Percentiles rank a stretch among this genome's conserved stretches.
Evolutionary conservation across 2,797 vertebrate genomes (phyloP).

Genomic region (Gymnothorax reevesii): DNA sequence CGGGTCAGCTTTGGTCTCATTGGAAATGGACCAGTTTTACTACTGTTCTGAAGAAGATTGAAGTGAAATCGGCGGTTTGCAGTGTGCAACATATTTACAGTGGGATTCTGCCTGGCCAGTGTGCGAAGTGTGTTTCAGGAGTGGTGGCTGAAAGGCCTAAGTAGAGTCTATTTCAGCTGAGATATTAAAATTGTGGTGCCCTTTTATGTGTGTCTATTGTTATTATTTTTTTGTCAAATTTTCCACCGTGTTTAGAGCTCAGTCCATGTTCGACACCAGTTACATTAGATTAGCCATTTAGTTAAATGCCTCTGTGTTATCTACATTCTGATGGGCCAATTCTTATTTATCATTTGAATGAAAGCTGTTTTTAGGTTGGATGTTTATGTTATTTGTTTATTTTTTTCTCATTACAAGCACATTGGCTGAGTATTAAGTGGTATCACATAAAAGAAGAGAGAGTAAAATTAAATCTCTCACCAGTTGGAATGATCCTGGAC

Average conservation of each 20-base stretch:
- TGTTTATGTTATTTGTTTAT: too few species aligned
- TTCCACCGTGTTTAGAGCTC: neutral
- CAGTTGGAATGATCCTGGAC: neutral
- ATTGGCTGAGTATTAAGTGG: neutral
- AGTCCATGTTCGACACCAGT: neutral
- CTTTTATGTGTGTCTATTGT: neutral
- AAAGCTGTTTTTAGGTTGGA: neutral
- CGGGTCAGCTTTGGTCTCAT: neutral
- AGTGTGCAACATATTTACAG: neutral
- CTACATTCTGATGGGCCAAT: neutral
- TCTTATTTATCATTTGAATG: neutral
- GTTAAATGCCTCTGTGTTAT: neutral
- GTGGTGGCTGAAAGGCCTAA: neutral
- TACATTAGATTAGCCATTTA: neutral
- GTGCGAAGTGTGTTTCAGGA: neutral
- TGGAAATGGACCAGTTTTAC: slow-evolving; percentile 8
- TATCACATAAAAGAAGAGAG: neutral
- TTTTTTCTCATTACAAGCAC: too few species aligned
- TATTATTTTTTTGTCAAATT: too few species aligned
- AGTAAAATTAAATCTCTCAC: neutral
- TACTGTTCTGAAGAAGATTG: neutral
- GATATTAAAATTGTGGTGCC: neutral
- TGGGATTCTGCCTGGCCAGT: neutral
- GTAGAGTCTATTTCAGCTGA: neutral
- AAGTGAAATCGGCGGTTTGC: neutral